Evolutionary conservation across 2,888 invertebrate species (phyloP).

Genomic region (Ephialtes manifestator): DNA sequence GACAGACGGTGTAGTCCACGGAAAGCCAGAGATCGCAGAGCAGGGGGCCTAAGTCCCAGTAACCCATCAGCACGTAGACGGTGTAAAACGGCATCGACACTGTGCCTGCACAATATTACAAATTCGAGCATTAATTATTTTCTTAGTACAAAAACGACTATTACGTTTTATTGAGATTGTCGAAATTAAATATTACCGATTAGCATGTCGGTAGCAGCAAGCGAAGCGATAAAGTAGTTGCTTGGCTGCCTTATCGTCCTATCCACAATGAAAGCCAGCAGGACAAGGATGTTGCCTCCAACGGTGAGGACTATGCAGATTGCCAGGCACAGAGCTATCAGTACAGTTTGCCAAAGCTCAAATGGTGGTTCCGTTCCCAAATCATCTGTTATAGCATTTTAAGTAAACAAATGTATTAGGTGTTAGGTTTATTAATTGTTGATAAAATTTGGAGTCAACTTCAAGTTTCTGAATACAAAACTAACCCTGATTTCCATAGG

Average conservation of each 20-base stretch:
- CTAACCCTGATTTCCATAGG: conserved; percentile 61
- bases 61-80: conserved; percentile 97
- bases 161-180: too few species aligned
- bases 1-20: conserved; percentile 99
- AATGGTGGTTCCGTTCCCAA: conserved; percentile 90
- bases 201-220: conserved; percentile 98
- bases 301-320: conserved; percentile 97
- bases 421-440: background rate
- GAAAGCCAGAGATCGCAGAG: conserved; percentile 99
- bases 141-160: too few species aligned
- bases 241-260: conserved; percentile 97
- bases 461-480: background rate
- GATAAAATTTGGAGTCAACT: background rate
- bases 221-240: conserved; percentile 99
- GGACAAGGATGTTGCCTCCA: conserved; percentile 97
- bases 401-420: background rate
- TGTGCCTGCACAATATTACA: conserved; percentile 89
- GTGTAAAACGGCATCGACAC: conserved; percentile 99
- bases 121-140: too few species aligned
- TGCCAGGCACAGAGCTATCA: conserved; percentile 95
- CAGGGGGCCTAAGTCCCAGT: conserved; percentile 98
- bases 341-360: conserved; percentile 95
- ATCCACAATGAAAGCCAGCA: conserved; percentile 98
- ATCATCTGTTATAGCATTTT: conserved; percentile 85
- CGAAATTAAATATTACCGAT: conserved; percentile 90